These are phyloP conservation scores for Eulithis prunata DNA, from an alignment of 2,888 invertebrate genomes.

Conservation along the genomic window DNA sequence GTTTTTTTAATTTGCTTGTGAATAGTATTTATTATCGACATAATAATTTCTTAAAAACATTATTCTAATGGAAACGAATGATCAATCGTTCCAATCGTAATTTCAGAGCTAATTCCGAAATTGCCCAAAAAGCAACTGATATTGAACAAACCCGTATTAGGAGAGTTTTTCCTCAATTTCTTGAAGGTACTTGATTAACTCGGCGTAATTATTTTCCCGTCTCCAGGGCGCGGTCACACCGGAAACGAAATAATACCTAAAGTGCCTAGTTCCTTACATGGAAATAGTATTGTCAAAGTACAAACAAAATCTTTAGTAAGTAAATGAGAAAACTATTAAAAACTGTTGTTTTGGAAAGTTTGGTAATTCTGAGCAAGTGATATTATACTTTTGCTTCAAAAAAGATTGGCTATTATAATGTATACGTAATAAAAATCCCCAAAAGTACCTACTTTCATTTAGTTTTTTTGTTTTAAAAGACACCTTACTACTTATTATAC, in stretches of 20 bases:
- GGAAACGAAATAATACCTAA: constrained; percentile 2
- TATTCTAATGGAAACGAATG: constrained; percentile 20
- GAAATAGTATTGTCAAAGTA: no score
- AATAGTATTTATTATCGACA: no score
- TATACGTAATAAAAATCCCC: no score
- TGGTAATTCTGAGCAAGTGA: no score
- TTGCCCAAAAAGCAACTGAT: constrained; percentile 49
- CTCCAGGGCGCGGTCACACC: constrained; percentile 38
- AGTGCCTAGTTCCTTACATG: no score
- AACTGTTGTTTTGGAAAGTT: no score
- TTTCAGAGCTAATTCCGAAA: constrained; percentile 36
- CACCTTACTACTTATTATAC: no score
- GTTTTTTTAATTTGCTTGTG: no score
- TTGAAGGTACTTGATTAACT: constrained; percentile 75
- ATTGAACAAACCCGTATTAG: constrained; percentile 44
- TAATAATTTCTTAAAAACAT: constrained; percentile 3
- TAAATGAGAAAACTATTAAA: not conserved
- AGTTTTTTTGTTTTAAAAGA: no score
- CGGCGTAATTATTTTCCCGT: constrained; percentile 77
- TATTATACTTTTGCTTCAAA: no score
- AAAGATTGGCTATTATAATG: no score
- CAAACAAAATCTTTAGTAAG: not conserved
- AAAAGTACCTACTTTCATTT: no score
- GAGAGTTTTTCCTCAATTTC: constrained; percentile 71
- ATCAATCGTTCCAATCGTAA: constrained; percentile 16